phyloP scores from a whole-genome alignment of 2,797 vertebrate genomes.

The Chelidonichthys spinosus region DNA sequence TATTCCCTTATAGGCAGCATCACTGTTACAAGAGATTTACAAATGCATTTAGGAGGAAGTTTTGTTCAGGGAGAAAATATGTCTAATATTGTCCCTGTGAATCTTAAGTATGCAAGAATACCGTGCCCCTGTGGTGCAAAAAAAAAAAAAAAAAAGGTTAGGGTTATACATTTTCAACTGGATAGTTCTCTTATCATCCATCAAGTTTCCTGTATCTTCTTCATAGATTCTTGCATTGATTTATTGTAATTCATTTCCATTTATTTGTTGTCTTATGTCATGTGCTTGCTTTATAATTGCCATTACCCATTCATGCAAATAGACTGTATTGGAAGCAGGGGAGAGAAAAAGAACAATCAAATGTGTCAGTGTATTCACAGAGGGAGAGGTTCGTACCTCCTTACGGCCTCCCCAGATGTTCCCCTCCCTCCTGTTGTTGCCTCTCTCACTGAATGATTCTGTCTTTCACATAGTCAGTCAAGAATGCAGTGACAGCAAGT shows the following conservation, averaged over 20 bases:
- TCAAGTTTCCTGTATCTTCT: neutral
- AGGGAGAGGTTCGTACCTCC: constrained; percentile 33
- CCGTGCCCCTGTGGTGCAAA: no score
- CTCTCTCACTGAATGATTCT: constrained; percentile 53
- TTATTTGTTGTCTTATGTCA: neutral
- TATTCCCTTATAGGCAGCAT: neutral
- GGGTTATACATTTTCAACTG: neutral
- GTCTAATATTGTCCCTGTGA: neutral
- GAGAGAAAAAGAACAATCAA: constrained; percentile 16
- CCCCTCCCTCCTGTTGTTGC: constrained; percentile 38
- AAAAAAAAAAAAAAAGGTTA: no score
- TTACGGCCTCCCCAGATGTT: constrained; percentile 53
- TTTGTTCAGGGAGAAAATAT: neutral
- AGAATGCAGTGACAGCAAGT: constrained; percentile 31
- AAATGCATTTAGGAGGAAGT: neutral
- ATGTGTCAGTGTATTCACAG: constrained; percentile 35
- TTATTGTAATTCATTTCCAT: neutral
- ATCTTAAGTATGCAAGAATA: neutral
- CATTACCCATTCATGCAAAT: constrained; percentile 11
- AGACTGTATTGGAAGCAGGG: neutral
- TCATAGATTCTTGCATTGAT: neutral
- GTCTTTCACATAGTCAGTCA: constrained; percentile 64
- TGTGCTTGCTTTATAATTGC: neutral
- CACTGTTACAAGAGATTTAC: neutral
- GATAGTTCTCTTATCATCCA: neutral